Percentiles rank a stretch among this genome's conserved stretches.
Evolutionary conservation across 1,140 invertebrate species (phyloP).

Genomic region (Drosophila albomicans): DNA sequence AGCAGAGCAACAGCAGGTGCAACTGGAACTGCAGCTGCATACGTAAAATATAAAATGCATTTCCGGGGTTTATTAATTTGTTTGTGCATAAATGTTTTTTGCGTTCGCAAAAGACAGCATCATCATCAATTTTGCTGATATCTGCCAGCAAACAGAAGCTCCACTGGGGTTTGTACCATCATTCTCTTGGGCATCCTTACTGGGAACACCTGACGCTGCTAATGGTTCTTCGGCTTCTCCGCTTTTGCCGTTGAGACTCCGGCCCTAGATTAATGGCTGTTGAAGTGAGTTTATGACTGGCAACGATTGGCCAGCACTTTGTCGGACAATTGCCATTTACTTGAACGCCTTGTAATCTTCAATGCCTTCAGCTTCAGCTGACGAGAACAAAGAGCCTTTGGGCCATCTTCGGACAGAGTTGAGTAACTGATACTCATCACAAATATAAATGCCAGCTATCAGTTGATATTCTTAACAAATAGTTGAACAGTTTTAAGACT

Average conservation of each 20-base stretch:
- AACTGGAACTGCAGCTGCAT: conserved; percentile 41
- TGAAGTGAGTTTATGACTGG: conserved; percentile 40
- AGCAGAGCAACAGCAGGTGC: conserved; percentile 38
- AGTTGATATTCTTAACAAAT: conserved; percentile 13
- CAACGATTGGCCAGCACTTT: conserved; percentile 38
- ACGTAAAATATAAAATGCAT: conserved; percentile 51
- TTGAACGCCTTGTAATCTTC: conserved; percentile 28
- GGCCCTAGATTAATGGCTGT: conserved; percentile 42
- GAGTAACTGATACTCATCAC: conserved; percentile 21
- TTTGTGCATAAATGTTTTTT: conserved; percentile 52
- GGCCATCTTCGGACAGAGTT: not conserved
- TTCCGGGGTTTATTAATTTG: conserved; percentile 70
- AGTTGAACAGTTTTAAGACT: not conserved
- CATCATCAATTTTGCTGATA: conserved; percentile 69
- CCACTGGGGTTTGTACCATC: not conserved
- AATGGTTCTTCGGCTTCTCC: conserved; percentile 30
- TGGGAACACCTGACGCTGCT: conserved; percentile 32
- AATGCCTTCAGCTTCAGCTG: conserved; percentile 7
- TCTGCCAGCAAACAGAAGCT: conserved; percentile 52
- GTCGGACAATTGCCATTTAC: conserved; percentile 36
- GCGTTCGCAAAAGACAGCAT: conserved; percentile 23
- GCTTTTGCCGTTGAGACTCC: not conserved
- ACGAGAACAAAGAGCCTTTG: not conserved
- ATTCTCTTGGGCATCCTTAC: conserved; percentile 30
- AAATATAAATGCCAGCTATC: conserved; percentile 9